Conservation (phyloP, 2,797 vertebrate genomes). For the Pseudochaenichthys georgianus region DNA sequence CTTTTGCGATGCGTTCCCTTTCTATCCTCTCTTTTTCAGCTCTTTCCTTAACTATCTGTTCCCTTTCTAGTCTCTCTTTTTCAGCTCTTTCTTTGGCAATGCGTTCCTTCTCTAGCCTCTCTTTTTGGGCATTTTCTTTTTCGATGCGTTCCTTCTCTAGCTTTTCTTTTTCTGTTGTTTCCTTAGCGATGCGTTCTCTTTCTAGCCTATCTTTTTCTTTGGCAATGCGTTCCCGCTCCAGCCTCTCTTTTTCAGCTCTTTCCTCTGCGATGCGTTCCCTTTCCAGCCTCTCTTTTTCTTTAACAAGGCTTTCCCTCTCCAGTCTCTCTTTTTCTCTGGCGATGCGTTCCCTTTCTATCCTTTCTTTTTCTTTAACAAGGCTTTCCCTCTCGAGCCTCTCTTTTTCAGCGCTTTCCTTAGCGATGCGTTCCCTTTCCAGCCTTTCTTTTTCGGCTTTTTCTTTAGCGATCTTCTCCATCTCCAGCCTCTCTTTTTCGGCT, state of each 20-base stretch:
- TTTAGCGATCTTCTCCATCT: too few relatives aligned
- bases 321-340: conserved; percentile 33
- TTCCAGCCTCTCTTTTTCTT: conserved; percentile 9
- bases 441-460: conserved; percentile 6
- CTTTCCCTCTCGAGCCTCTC: conserved; percentile 4
- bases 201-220: fast-evolving
- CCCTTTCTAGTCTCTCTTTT: background rate
- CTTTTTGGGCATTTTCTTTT: background rate
- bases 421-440: fast-evolving
- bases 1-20: fast-evolving
- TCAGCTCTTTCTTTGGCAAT: background rate
- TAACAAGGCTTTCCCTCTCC: background rate
- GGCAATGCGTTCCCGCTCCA: too few relatives aligned
- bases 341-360: conserved; percentile 44
- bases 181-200: fast-evolving
- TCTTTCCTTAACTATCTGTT: background rate
- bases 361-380: background rate
- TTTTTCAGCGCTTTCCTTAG: background rate
- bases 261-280: conserved; percentile 56
- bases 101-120: background rate
- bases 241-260: conserved; percentile 6
- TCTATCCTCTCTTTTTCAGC: background rate
- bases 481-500: background rate
- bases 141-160: background rate
- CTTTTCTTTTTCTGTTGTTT: conserved; percentile 5